phyloP scores from a whole-genome alignment of 2,888 invertebrate species.

The Aelia acuminata region DNA sequence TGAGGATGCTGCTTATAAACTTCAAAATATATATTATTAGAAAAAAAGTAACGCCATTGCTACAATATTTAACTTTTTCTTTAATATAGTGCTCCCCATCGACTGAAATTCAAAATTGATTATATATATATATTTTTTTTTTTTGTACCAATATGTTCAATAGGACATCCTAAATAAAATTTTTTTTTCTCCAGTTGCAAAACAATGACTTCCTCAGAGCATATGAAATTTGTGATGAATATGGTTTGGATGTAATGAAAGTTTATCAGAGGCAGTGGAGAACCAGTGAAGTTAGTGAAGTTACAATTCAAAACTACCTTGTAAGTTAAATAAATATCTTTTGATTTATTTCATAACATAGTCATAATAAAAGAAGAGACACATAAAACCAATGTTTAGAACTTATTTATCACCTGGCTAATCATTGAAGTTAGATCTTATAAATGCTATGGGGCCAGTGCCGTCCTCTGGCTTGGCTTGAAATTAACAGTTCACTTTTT shows the following conservation, averaged over 20 bases:
- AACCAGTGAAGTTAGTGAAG: slow-evolving; percentile 78
- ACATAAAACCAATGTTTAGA: too few relatives aligned
- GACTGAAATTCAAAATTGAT: too few relatives aligned
- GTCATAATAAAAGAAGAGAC: background rate
- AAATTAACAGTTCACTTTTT: too few relatives aligned
- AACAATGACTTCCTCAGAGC: slow-evolving; percentile 81
- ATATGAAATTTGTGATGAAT: slow-evolving; percentile 77
- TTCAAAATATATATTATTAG: too few relatives aligned
- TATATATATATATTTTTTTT: too few relatives aligned
- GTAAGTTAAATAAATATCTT: slow-evolving; percentile 70
- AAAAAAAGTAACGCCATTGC: too few relatives aligned
- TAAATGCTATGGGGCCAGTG: too few relatives aligned
- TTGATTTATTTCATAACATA: background rate
- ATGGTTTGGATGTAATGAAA: slow-evolving; percentile 81
- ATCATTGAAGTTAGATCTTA: background rate
- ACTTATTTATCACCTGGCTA: background rate
- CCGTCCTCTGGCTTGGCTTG: too few relatives aligned
- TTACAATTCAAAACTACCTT: slow-evolving; percentile 82
- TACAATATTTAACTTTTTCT: too few relatives aligned
- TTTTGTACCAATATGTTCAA: too few relatives aligned
- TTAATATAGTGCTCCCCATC: too few relatives aligned
- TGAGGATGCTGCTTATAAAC: too few relatives aligned
- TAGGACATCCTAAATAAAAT: background rate
- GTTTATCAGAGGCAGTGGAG: slow-evolving; percentile 88
- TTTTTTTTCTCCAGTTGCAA: slow-evolving; percentile 55